Evolutionary conservation across 1,140 invertebrate genomes (phyloP).

Genomic region (Coenobita brevimanus): DNA sequence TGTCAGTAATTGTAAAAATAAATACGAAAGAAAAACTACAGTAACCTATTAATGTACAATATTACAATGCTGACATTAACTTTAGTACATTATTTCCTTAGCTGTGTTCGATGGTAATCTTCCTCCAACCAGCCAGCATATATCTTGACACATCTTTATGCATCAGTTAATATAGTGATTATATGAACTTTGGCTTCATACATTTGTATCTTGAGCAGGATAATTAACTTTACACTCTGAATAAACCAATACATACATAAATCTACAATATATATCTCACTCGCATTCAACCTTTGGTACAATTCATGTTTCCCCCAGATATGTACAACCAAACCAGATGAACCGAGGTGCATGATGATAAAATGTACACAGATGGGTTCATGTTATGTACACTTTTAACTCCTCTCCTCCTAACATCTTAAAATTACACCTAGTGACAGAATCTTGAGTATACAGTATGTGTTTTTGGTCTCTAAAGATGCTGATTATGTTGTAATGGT

Average conservation of each 20-base stretch:
- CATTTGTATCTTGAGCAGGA: constrained; percentile 63
- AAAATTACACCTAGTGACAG: too few relatives aligned
- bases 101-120: constrained; percentile 37
- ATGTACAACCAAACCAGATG: constrained; percentile 40
- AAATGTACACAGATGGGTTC: too few relatives aligned
- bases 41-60: too few relatives aligned
- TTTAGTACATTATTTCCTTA: too few relatives aligned
- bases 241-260: constrained; percentile 54
- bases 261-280: constrained; percentile 63
- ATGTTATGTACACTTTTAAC: too few relatives aligned
- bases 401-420: too few relatives aligned
- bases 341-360: constrained; percentile 48
- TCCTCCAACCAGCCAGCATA: constrained; percentile 37
- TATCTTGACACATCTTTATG: constrained; percentile 25
- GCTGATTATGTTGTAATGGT: too few relatives aligned
- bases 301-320: constrained; percentile 41
- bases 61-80: too few relatives aligned
- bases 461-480: too few relatives aligned
- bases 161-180: constrained; percentile 41
- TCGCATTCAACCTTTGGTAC: constrained; percentile 64
- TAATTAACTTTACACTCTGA: constrained; percentile 45
- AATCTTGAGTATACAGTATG: too few relatives aligned
- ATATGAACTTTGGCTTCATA: constrained; percentile 63
- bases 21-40: too few relatives aligned
- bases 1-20: too few relatives aligned